These are phyloP conservation scores for Charina bottae DNA, from an alignment of 2,113 vertebrate species.

Conservation along the genomic window DNA sequence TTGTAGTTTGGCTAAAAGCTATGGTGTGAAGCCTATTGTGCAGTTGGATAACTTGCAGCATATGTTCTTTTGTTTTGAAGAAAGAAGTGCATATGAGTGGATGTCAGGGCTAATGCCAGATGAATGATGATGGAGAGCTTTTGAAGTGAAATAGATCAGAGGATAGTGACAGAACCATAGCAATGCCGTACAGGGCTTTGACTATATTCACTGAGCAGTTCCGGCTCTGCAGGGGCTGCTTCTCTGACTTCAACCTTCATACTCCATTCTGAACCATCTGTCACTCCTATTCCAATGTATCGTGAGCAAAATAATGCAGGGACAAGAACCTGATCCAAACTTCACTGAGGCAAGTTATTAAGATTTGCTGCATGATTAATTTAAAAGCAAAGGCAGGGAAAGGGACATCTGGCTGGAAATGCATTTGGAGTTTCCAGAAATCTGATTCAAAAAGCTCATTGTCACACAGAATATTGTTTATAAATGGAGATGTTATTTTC, in stretches of 20 bases:
- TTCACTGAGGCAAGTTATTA: slow-evolving; percentile 35
- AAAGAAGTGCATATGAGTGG: neutral
- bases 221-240: neutral
- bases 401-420: neutral
- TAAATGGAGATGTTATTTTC: neutral
- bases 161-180: slow-evolving; percentile 5
- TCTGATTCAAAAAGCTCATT: neutral
- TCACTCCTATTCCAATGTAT: neutral
- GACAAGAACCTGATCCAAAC: slow-evolving; percentile 11
- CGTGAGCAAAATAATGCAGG: neutral
- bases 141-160: slow-evolving; percentile 29
- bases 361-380: slow-evolving; percentile 13
- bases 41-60: neutral
- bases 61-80: slow-evolving; percentile 27
- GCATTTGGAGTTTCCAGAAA: neutral
- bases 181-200: neutral
- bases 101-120: neutral
- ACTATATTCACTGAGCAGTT: slow-evolving; percentile 25
- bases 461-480: neutral
- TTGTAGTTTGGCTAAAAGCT: neutral
- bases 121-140: slow-evolving; percentile 19
- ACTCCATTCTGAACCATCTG: neutral
- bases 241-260: slow-evolving; percentile 16
- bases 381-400: neutral
- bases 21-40: neutral